Percentiles rank a stretch among this genome's conserved stretches.
Evolutionary conservation across 2,888 invertebrate species (phyloP).

Genomic region (Drosophila quinaria): DNA sequence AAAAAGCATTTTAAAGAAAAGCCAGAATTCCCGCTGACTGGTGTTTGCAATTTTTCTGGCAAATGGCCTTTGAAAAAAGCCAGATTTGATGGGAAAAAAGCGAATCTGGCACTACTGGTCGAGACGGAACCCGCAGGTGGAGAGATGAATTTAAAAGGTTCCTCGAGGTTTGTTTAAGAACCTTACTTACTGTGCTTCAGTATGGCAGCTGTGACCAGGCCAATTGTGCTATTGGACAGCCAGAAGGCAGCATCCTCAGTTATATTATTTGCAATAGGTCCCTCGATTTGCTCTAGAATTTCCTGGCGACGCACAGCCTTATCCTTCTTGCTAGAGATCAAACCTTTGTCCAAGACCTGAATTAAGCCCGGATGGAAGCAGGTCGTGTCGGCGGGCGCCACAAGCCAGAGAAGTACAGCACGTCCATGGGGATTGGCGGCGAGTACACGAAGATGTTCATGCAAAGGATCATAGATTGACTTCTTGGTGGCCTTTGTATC

Average conservation of each 20-base stretch:
- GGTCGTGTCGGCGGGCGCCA: constrained; percentile 92
- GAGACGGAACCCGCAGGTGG: too few species aligned
- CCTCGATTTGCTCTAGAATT: constrained; percentile 89
- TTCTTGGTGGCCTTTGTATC: constrained; percentile 97
- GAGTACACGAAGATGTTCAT: constrained; percentile 89
- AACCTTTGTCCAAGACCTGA: constrained; percentile 90
- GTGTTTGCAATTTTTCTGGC: too few species aligned
- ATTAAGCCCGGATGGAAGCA: constrained; percentile 94
- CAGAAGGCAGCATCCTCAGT: constrained; percentile 88
- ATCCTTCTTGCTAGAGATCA: constrained; percentile 91
- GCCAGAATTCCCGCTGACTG: too few species aligned
- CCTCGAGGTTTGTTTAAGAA: too few species aligned
- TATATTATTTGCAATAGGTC: constrained; percentile 87
- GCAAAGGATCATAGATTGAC: constrained; percentile 90
- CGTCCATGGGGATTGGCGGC: constrained; percentile 93
- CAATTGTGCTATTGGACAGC: constrained; percentile 89
- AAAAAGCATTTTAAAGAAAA: too few species aligned
- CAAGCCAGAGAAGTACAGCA: constrained; percentile 94
- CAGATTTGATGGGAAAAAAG: too few species aligned
- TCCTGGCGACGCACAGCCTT: constrained; percentile 89
- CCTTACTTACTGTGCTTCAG: constrained; percentile 88
- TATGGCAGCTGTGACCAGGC: constrained; percentile 90
- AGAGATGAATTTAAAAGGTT: too few species aligned
- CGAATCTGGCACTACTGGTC: too few species aligned
- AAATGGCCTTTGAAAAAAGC: too few species aligned